A percentile compares a stretch with the other conserved stretches of the same genome.
phyloP scores from a whole-genome alignment of 2,797 vertebrate genomes.

The Sebastes trivittatus region DNA sequence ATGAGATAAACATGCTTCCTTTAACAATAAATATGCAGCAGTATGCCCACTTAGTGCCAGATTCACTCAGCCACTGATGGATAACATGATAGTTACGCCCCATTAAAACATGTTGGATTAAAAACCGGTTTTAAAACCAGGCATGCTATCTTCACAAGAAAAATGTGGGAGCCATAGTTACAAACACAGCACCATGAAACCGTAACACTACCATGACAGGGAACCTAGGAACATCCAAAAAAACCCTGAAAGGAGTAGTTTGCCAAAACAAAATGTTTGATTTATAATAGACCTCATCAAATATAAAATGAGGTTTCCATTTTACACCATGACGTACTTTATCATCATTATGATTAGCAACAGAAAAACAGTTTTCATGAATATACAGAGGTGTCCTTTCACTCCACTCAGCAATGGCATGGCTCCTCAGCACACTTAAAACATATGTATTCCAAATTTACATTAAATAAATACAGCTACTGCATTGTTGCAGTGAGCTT shows the following conservation, averaged over 20 bases:
- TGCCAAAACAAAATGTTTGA: background rate
- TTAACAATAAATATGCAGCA: conserved; percentile 43
- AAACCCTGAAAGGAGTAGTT: conserved; percentile 9
- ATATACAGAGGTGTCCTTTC: conserved; percentile 18
- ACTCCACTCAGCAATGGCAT: conserved; percentile 23
- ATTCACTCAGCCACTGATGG: conserved; percentile 5
- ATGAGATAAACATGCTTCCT: conserved; percentile 49
- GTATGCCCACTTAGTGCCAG: background rate
- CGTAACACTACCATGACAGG: conserved; percentile 23
- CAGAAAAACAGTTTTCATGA: conserved; percentile 26
- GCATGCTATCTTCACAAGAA: conserved; percentile 59
- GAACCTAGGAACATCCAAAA: conserved; percentile 22
- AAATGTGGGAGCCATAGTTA: conserved; percentile 50
- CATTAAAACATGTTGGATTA: conserved; percentile 43
- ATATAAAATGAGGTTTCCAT: conserved; percentile 42
- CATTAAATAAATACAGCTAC: conserved; percentile 71
- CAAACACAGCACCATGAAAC: conserved; percentile 62
- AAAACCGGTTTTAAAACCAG: conserved; percentile 49
- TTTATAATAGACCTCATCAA: conserved; percentile 25
- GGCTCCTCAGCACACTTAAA: conserved; percentile 26
- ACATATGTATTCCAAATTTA: conserved; percentile 49
- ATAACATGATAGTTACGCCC: conserved; percentile 13
- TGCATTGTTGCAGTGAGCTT: conserved; percentile 36
- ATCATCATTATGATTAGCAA: background rate
- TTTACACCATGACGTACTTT: conserved; percentile 1